A percentile compares a stretch with the other conserved stretches of the same genome.
These are phyloP conservation scores for Polydrusus pterygomalis DNA, from an alignment of 2,888 invertebrate genomes.

Conservation along the genomic window DNA sequence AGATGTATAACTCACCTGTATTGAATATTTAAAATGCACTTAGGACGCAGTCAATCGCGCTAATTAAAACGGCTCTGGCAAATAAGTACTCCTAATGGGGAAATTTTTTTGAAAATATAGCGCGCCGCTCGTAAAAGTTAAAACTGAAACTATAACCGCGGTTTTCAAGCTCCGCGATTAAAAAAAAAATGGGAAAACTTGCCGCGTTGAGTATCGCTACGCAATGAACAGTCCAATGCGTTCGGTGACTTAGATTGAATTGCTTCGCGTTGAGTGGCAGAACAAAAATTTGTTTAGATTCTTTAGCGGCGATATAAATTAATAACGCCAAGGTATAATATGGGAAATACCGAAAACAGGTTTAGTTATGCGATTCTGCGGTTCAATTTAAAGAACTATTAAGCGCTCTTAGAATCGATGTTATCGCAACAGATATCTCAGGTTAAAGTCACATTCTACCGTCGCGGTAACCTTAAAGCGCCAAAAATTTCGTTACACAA, in stretches of 20 bases:
- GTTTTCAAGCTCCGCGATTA: not conserved
- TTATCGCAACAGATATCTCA: too few species aligned
- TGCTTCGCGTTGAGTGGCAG: not conserved
- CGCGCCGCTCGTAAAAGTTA: too few species aligned
- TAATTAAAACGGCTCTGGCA: too few species aligned
- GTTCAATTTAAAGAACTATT: too few species aligned
- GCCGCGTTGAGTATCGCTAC: constrained; percentile 10
- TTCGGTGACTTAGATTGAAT: not conserved
- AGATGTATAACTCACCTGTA: constrained; percentile 6
- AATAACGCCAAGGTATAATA: not conserved
- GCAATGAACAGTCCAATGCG: constrained; percentile 1
- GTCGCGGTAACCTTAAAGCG: too few species aligned
- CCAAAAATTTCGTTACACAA: too few species aligned
- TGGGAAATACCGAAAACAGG: constrained; percentile 8
- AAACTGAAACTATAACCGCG: not conserved
- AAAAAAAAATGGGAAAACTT: not conserved
- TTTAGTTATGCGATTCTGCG: not conserved
- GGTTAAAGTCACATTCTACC: too few species aligned
- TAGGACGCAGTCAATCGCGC: too few species aligned
- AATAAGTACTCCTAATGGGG: not conserved
- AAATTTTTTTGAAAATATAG: too few species aligned
- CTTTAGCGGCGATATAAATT: not conserved
- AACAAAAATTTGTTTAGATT: not conserved
- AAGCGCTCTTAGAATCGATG: too few species aligned
- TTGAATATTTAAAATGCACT: not conserved